Percentiles rank a stretch among this genome's conserved stretches.
Evolutionary conservation across 2,113 vertebrate species (phyloP).

Genomic region (Corythornis madagascariensis): DNA sequence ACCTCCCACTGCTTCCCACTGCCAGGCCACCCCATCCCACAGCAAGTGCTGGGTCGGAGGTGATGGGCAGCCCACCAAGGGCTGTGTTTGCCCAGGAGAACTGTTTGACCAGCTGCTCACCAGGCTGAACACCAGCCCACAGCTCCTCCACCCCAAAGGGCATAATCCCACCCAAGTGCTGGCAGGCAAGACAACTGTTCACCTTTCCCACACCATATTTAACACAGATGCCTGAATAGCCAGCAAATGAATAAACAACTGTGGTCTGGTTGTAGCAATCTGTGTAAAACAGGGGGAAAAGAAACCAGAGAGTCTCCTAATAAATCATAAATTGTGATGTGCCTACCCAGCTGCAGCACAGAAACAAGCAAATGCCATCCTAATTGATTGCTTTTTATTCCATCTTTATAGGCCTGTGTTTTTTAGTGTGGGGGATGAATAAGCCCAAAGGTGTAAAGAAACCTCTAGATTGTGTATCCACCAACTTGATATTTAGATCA

Average conservation of each 20-base stretch:
- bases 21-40: rapidly evolving
- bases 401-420: conserved; percentile 49
- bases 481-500: conserved; percentile 66
- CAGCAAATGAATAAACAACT: conserved; percentile 23
- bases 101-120: background rate
- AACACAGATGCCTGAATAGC: background rate
- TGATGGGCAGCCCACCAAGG: rapidly evolving
- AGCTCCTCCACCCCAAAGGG: background rate
- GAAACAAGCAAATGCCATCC: conserved; percentile 66
- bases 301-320: conserved; percentile 18
- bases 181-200: background rate
- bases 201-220: background rate
- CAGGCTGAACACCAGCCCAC: background rate
- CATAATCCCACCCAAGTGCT: background rate
- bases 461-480: conserved; percentile 31
- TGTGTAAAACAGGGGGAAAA: background rate
- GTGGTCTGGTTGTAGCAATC: background rate
- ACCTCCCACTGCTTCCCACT: background rate
- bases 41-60: background rate
- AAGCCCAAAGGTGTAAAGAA: conserved; percentile 67
- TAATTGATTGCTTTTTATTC: conserved; percentile 65
- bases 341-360: conserved; percentile 17
- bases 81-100: background rate
- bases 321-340: conserved; percentile 66
- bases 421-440: conserved; percentile 45